Percentiles rank a stretch among this genome's conserved stretches.
Conservation (phyloP, 2,797 vertebrate genomes). For the Distichodus sexfasciatus region DNA sequence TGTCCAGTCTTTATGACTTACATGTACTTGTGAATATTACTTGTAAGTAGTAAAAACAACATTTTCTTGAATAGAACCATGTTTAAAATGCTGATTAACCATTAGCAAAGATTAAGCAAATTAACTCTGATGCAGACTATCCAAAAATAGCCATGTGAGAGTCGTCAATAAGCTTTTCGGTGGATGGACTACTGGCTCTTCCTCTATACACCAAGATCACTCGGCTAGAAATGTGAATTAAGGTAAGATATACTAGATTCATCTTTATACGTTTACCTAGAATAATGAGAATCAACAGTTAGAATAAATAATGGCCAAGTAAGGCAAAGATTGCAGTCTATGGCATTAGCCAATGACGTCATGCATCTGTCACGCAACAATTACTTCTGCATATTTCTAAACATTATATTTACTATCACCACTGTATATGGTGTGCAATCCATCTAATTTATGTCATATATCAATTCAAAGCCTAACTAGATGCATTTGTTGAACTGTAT, state of each 20-base stretch:
- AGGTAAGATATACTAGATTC: slow-evolving; percentile 57
- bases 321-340: background rate
- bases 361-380: too few relatives aligned
- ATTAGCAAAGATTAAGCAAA: slow-evolving; percentile 88
- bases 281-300: too few relatives aligned
- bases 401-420: too few relatives aligned
- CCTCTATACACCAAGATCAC: slow-evolving; percentile 40
- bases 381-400: too few relatives aligned
- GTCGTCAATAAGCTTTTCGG: slow-evolving; percentile 70
- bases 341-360: too few relatives aligned
- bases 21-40: background rate
- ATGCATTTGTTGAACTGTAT: too few relatives aligned
- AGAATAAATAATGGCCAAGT: background rate
- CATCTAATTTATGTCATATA: too few relatives aligned
- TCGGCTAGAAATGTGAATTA: slow-evolving; percentile 63
- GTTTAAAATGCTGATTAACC: slow-evolving; percentile 74
- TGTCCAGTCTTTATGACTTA: background rate
- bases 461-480: too few relatives aligned
- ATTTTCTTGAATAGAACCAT: slow-evolving; percentile 14
- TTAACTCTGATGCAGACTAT: slow-evolving; percentile 74
- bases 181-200: slow-evolving; percentile 45
- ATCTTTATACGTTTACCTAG: background rate
- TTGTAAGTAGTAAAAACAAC: slow-evolving; percentile 1
- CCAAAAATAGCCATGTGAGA: slow-evolving; percentile 71
- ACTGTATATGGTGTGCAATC: too few relatives aligned